Evolutionary conservation across 2,888 invertebrate genomes (phyloP), one percentile per base, ranked within the genome.

Genomic region (Thereva nobilitata): DNA sequence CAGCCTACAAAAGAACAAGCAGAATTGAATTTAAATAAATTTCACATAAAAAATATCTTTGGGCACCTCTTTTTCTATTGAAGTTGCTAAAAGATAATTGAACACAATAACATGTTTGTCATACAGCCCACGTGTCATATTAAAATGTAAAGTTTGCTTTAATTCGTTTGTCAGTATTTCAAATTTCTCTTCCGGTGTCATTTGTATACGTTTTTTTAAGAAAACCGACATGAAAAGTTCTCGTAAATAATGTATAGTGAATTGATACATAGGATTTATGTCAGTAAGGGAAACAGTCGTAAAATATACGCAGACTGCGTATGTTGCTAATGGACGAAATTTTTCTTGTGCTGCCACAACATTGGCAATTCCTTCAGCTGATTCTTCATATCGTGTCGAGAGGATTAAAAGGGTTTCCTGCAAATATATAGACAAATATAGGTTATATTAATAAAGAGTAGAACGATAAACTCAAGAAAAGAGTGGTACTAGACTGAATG

Each of bases 251-350:
- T 92, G 93, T 44, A 96, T 83, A 0, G 95, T 95, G 81, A 91
- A 96, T 81, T 97, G 96, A 80, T 97, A 97, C 96, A 96, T 96
- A 0, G 95, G 93, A 80, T 97, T 95, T 67, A 97, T 91, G 74
- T 93, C 91, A 0, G 93, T 90, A 12, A 97, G 83, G 76, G 90
- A 89, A 0, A 93, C 91, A 2, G 96, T 92, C 0, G 94, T 93
- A 79, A 96, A 96, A 80, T 93, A 97, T 4, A 97, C 82, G 12
- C 93, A 89, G 0, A 95, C 93, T 0, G 95, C 96, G 70, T 95
- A 87, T 0, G 89, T 90, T 0, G 96, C 94, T 5, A 95, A 90
- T 0, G 89, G 86, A 38, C 93, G 86, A 79, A 95, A 96, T 74
- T 89, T 90, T 80, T 95, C 92, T 49, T 96, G 85, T 0, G 93